Base-by-base conservation (phyloP, 2,113 vertebrate species). In the Poeciliopsis prolifica region DNA sequence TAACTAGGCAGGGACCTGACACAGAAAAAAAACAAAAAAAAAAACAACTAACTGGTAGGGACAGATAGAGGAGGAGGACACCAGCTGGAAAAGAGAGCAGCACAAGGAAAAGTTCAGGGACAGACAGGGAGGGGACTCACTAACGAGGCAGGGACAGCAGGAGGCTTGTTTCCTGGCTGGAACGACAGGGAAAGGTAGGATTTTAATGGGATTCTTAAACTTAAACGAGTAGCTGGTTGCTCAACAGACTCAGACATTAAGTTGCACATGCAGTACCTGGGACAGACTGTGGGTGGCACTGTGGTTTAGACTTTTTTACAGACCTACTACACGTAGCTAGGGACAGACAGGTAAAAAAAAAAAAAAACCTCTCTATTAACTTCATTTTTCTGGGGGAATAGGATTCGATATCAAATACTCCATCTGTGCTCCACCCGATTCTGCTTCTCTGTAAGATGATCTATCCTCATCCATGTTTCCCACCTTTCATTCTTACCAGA, bases 1-100 rank as follows among this genome's bases (percentile, higher is more conserved):
- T 93, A 94, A 94, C 92, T 92, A 90, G 91, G 89, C 92, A 92
- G 92, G 93, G 92, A 94, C 92, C 92, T 90, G 91, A 91, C 91
- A 92, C 88, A 90, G 89, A 88, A 90, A 92, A 91, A 51, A 88
- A 91, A 51, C 15, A 51, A 90, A 88, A 87, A 90, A 91, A 19
- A 48, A 48, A 37, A 37, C 35, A 37, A 90, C 89, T 91, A 91
- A 91, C 91, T 81, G 86, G 78, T 92, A 93, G 92, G 90, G 91
- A 93, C 88, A 91, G 88, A 87, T 86, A 88, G 88, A 80, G 51
- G 80, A 89, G 81, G 69, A 72, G 24, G 71, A 76, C 85, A 81
- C 58, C 79, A 70, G 75, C 70, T 78, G 63, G 28, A 40, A 77
- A 42, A 85, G 83, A 84, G 61, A 83, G 72, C 70, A 76, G 84